Conservation (phyloP, 2,797 vertebrate species). For the Tapirus indicus region DNA sequence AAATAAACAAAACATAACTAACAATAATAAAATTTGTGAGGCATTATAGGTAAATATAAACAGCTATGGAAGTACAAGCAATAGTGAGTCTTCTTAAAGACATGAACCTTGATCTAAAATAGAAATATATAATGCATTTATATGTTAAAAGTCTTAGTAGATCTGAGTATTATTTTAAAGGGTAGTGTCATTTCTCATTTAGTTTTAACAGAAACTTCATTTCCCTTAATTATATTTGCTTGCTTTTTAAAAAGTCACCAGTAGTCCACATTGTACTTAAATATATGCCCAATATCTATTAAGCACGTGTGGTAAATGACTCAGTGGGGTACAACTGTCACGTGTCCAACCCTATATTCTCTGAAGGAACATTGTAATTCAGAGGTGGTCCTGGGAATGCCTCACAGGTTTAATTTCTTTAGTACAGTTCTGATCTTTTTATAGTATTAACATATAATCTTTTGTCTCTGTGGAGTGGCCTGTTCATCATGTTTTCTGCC, state of each 20-base stretch:
- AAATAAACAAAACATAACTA: neutral
- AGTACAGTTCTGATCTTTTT: slow-evolving; percentile 81
- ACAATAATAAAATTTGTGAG: neutral
- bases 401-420: slow-evolving; percentile 86
- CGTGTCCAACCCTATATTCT: slow-evolving; percentile 9
- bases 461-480: slow-evolving; percentile 72
- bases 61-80: neutral
- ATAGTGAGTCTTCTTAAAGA: neutral
- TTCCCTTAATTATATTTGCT: neutral
- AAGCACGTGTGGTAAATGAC: neutral
- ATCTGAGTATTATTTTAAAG: neutral
- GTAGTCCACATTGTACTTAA: neutral
- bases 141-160: neutral
- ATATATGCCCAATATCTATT: neutral
- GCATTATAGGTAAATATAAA: neutral
- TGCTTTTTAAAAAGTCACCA: neutral
- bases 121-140: neutral
- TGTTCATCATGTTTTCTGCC: slow-evolving; percentile 83
- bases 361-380: slow-evolving; percentile 61
- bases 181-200: neutral
- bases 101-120: neutral
- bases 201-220: neutral
- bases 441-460: slow-evolving; percentile 84
- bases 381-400: slow-evolving; percentile 64
- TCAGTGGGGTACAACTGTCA: neutral